Base-by-base conservation (phyloP, 2,888 invertebrate genomes). In the Idaea straminata region DNA sequence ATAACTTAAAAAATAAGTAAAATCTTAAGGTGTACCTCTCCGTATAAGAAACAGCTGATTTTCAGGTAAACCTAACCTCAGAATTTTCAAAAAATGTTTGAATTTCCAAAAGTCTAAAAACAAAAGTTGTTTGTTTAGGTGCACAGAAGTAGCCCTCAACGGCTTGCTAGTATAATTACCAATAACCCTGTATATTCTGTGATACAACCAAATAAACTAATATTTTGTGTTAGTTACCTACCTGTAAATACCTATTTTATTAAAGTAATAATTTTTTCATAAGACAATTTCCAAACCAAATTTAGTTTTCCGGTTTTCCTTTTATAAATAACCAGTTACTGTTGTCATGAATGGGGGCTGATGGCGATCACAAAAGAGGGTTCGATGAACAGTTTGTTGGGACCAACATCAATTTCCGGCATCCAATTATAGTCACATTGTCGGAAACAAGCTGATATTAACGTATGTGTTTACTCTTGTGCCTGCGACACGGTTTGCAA, bases 351-450 rank as follows among this genome's bases (percentile, higher is more conserved):
- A 70, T 71, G 66, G 64, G 69, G 68, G 62, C 61, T 71, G 69
- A 71, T 71, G 65, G 66, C 59, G 68, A 66, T 68, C 68, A 69
- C 62, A 65, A 67, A 80, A 80, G 72, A 66, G 72, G 73, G 64
- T 70, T 69, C 78, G 76, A 80, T 79, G 80, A 81, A 74, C 74
- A 72, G 73, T 80, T 81, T 76, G 76, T 73, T 69, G 73, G 73
- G 72, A 66, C 69, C 70, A 72, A 72, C 76, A 72, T 78, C 78
- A 76, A 78, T 80, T 79, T 76, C 72, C 77, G 74, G 69, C 68
- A 77, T 78, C 77, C 80, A 81, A 82, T 83, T 82, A 83, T 77
- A 72, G 72, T 71, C 74, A 75, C 72, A 80, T 78, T 81, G 78
- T 78, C 74, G 68, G 71, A 66, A 68, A 69, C 69, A 72, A 77